phyloP scores from a whole-genome alignment of 2,888 invertebrate species.

The Troides aeacus region DNA sequence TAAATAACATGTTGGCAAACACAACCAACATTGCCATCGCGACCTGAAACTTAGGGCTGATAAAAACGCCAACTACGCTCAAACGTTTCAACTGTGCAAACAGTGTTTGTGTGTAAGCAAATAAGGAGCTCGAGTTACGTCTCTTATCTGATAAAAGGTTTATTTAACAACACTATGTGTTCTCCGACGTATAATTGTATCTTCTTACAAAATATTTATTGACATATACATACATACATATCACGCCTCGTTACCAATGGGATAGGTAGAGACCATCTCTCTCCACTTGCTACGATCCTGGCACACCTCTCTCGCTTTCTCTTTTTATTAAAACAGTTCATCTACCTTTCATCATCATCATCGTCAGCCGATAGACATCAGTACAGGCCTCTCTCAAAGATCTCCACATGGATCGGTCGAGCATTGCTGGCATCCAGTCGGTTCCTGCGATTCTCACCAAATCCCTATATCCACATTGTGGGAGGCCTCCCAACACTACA shows the following conservation, averaged over 20 bases:
- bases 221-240: neutral
- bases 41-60: slow-evolving; percentile 14
- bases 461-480: no score
- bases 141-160: slow-evolving; percentile 21
- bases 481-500: no score
- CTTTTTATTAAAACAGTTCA: no score
- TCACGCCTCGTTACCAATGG: neutral
- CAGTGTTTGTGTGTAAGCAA: slow-evolving; percentile 16
- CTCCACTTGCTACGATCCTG: no score
- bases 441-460: no score
- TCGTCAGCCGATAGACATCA: no score
- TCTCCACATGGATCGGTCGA: no score
- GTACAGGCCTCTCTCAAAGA: no score
- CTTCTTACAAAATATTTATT: slow-evolving; percentile 14
- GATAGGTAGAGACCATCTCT: no score
- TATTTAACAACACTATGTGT: slow-evolving; percentile 6
- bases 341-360: no score
- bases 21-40: neutral
- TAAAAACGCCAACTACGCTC: slow-evolving; percentile 9
- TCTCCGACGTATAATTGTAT: slow-evolving; percentile 12
- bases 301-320: no score
- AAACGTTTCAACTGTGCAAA: slow-evolving; percentile 19
- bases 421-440: no score
- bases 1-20: slow-evolving; percentile 1
- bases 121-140: slow-evolving; percentile 12